These are phyloP conservation scores for Acromyrmex echinatior DNA, from an alignment of 1,140 invertebrate species.

Conservation along the genomic window DNA sequence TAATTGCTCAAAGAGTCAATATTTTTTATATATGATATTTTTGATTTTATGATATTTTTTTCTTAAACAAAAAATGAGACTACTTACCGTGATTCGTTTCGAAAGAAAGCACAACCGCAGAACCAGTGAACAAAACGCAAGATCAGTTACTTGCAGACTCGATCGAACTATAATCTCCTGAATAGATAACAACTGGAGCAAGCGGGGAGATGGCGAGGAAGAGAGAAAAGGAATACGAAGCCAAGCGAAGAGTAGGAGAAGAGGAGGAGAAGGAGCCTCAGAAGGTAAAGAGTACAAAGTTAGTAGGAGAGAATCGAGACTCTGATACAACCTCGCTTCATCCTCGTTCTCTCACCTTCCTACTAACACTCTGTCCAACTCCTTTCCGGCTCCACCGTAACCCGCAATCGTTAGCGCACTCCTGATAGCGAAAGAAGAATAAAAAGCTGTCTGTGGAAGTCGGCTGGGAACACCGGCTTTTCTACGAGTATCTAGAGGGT, in stretches of 20 bases:
- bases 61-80: background rate
- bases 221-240: slow-evolving; percentile 26
- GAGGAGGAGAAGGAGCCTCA: background rate
- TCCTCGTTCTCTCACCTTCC: slow-evolving; percentile 50
- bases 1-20: background rate
- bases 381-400: slow-evolving; percentile 8
- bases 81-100: slow-evolving; percentile 22
- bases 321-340: slow-evolving; percentile 31
- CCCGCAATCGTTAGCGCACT: slow-evolving; percentile 76
- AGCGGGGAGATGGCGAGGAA: slow-evolving; percentile 21
- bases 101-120: slow-evolving; percentile 48
- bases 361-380: background rate
- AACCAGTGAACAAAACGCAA: slow-evolving; percentile 57
- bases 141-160: slow-evolving; percentile 64
- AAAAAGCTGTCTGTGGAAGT: slow-evolving; percentile 76
- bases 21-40: background rate
- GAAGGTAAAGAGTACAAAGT: slow-evolving; percentile 74
- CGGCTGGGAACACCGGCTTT: slow-evolving; percentile 61
- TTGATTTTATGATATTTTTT: slow-evolving; percentile 1
- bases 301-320: slow-evolving; percentile 67
- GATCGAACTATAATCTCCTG: slow-evolving; percentile 70
- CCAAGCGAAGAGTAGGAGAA: slow-evolving; percentile 10
- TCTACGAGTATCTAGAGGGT: slow-evolving; percentile 74
- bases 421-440: slow-evolving; percentile 73
- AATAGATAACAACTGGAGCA: slow-evolving; percentile 74